phyloP scores from a whole-genome alignment of 2,888 invertebrate genomes.

The Dicycla oo region DNA sequence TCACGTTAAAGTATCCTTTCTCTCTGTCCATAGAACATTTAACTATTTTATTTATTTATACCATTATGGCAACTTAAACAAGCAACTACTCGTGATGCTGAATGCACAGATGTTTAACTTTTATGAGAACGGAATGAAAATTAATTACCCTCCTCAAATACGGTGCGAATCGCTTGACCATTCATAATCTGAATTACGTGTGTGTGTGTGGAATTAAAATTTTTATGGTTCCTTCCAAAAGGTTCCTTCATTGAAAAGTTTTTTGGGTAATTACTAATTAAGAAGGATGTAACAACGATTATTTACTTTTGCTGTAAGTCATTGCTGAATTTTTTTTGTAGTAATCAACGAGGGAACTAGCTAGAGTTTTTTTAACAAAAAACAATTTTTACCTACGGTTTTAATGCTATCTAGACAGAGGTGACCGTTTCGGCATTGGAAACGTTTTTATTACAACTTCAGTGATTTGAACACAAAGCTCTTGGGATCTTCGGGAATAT shows the following conservation, averaged over 20 bases:
- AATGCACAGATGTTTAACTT: conserved; percentile 13
- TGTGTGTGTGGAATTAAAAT: conserved; percentile 34
- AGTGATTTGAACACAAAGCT: too few relatives aligned
- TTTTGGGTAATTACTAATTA: too few relatives aligned
- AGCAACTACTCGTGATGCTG: not conserved
- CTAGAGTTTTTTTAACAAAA: not conserved
- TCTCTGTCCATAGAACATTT: not conserved
- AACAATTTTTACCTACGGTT: too few relatives aligned
- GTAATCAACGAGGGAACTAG: not conserved
- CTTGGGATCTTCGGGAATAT: too few relatives aligned
- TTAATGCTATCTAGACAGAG: too few relatives aligned
- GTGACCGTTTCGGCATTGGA: too few relatives aligned
- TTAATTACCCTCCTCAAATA: conserved; percentile 8
- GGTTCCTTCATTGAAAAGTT: conserved; percentile 38
- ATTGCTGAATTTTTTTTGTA: not conserved
- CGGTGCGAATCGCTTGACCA: conserved; percentile 39
- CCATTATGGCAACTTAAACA: not conserved
- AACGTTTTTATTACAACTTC: too few relatives aligned
- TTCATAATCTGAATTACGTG: conserved; percentile 37
- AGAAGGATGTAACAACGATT: not conserved
- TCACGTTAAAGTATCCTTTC: not conserved
- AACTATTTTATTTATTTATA: conserved; percentile 2
- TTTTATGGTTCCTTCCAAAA: conserved; percentile 53
- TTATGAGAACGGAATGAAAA: conserved; percentile 18
- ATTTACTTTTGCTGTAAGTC: not conserved